phyloP scores from a whole-genome alignment of 2,888 invertebrate genomes.

The Biston betularia region DNA sequence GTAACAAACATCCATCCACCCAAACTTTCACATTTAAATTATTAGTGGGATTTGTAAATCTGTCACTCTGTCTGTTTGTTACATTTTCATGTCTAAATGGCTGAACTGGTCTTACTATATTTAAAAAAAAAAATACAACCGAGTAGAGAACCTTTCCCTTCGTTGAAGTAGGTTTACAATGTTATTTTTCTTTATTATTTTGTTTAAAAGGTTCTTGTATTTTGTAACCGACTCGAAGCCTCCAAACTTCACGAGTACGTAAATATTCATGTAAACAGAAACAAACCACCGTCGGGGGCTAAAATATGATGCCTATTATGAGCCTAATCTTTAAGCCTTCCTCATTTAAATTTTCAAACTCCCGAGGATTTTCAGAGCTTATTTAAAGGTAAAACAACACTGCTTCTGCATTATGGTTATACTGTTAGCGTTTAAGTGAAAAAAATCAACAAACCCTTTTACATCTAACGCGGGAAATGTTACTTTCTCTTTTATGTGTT shows the following conservation, averaged over 20 bases:
- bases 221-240: neutral
- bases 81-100: too few species aligned
- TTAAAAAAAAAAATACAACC: too few species aligned
- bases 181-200: neutral
- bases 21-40: too few species aligned
- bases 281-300: constrained; percentile 54
- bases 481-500: too few species aligned
- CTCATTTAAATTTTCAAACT: constrained; percentile 73
- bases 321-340: constrained; percentile 77
- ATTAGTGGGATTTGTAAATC: too few species aligned
- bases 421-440: constrained; percentile 6
- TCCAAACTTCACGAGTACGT: constrained; percentile 13
- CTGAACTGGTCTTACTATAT: too few species aligned
- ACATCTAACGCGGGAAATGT: neutral
- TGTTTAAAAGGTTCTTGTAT: neutral
- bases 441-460: constrained; percentile 1
- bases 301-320: constrained; percentile 74
- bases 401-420: constrained; percentile 20
- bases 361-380: constrained; percentile 49
- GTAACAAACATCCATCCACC: too few species aligned
- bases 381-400: constrained; percentile 30
- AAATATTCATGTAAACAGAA: constrained; percentile 30
- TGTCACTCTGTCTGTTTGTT: too few species aligned
- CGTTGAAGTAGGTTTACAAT: too few species aligned
- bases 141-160: too few species aligned